phyloP scores from a whole-genome alignment of 2,888 invertebrate species.

The Epistrophe grossulariae region DNA sequence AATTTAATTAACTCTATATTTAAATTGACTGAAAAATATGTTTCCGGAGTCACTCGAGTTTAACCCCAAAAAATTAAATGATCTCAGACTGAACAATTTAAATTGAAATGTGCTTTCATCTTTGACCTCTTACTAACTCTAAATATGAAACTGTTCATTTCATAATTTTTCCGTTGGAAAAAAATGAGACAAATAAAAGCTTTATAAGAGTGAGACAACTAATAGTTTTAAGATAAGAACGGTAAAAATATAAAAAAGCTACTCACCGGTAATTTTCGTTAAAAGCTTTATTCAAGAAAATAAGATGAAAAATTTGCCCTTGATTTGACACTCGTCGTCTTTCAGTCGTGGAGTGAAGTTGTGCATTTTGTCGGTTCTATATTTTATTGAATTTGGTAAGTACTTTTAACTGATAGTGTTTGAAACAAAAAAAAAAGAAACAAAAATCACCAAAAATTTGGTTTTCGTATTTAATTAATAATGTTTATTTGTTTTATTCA shows the following conservation, averaged over 20 bases:
- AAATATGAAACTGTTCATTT: background rate
- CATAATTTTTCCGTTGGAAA: background rate
- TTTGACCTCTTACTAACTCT: background rate
- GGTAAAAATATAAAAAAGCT: slow-evolving; percentile 20
- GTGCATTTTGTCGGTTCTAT: slow-evolving; percentile 67
- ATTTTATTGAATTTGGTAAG: slow-evolving; percentile 69
- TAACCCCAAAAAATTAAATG: no score
- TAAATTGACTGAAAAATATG: no score
- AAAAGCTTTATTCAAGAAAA: slow-evolving; percentile 65
- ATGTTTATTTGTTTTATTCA: background rate
- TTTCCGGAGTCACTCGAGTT: no score
- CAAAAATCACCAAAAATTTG: background rate
- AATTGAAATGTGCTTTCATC: background rate
- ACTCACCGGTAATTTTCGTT: slow-evolving; percentile 57
- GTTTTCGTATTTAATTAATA: background rate
- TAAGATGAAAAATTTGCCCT: slow-evolving; percentile 74
- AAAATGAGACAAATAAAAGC: background rate
- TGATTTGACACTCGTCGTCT: slow-evolving; percentile 75
- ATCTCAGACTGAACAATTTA: no score
- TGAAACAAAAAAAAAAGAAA: background rate
- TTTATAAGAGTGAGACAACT: slow-evolving; percentile 23
- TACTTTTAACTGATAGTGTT: slow-evolving; percentile 15
- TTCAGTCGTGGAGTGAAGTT: slow-evolving; percentile 67
- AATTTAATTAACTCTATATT: no score
- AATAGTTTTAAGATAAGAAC: slow-evolving; percentile 24